Base-by-base conservation (phyloP, 2,888 invertebrate species). In the Drosophila neutralis region DNA sequence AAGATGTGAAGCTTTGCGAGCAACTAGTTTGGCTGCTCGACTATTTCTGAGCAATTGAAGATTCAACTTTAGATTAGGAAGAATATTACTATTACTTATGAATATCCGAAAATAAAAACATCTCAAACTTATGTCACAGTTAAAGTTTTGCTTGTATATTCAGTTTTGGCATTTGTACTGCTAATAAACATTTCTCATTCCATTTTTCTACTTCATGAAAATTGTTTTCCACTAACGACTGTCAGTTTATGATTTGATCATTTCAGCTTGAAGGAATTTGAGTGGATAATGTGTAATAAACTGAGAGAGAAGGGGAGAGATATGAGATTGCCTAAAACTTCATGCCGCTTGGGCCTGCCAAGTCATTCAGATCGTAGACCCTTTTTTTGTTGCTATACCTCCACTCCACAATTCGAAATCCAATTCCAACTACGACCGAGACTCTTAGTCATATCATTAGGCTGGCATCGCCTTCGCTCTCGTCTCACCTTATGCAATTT, bases 271-370 rank as follows among this genome's bases (percentile, higher is more conserved):
- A 35, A 24, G 11, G 21, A 24, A 27, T 29, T 45, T 35, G 15
- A 15, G 29, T 8, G 29, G 24, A 54, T 63, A 59, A 71, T 74
- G 72, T 53, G 70, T 61, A 60, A 66, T 81, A 65, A 63, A 54
- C 21, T 29, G n/a, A 10, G 40, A 10, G 40, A 5, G n/a, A n/a
- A 5, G 38, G 36, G 15, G 21, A 52, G 27, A 38, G 27, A 13
- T 35, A 38, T 60, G 15, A 45, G 66, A 59, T 63, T 66, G 60
- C 49, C 68, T 40, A 69, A 82, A 54, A 61, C 83, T 71, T 84
- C 80, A 85, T 82, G 85, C 66, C 71, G 52, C 70, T 79, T 85
- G 59, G 67, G 54, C 57, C 56, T 78, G 72, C 80, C 80, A 82
- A 84, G 60, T 76, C 82, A 73, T 57, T 53, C 76, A 82, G 65